Base-by-base conservation (phyloP, 2,797 vertebrate species). In the Danio jaintianensis region DNA sequence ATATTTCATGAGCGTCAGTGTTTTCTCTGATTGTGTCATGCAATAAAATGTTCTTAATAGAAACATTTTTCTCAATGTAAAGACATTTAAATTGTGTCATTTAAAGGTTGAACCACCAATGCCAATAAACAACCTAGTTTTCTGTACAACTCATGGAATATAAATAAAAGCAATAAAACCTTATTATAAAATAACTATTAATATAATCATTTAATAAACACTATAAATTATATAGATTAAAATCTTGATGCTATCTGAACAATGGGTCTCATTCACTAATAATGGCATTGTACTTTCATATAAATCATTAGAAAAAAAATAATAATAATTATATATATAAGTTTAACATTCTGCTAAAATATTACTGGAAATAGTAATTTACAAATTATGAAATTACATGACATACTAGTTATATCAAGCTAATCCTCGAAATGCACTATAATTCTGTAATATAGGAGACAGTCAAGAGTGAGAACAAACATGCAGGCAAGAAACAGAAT, bases 311-410 rank as follows among this genome's bases (percentile, higher is more conserved):
- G 29, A 29, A 29, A n/a, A n/a, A n/a, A n/a, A n/a, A n/a, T n/a
- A n/a, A n/a, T n/a, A n/a, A n/a, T n/a, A n/a, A n/a, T n/a, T n/a
- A n/a, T 29, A 29, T 29, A 29, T 29, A 3, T 29, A 29, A 29
- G 29, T 29, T n/a, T n/a, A n/a, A n/a, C n/a, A n/a, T 53, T 50
- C 63, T 78, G 29, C 69, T 70, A 42, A 66, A 38, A 50, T 68
- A 81, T 81, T 77, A 63, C 36, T 48, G 70, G 55, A 69, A 67
- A 81, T 61, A 56, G 53, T 69, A 80, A 45, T 16, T 22, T 12
- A 20, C 43, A 61, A n/a, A n/a, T n/a, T n/a, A n/a, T n/a, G n/a
- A 80, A 45, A 16, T 22, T 12, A 20, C 43, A 61, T 74, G 45
- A 0, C 18, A 38, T 59, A 47, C 59, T 42, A 71, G 43, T 42